phyloP scores from a whole-genome alignment of 2,113 vertebrate genomes.

The Todiramphus saurophagus region DNA sequence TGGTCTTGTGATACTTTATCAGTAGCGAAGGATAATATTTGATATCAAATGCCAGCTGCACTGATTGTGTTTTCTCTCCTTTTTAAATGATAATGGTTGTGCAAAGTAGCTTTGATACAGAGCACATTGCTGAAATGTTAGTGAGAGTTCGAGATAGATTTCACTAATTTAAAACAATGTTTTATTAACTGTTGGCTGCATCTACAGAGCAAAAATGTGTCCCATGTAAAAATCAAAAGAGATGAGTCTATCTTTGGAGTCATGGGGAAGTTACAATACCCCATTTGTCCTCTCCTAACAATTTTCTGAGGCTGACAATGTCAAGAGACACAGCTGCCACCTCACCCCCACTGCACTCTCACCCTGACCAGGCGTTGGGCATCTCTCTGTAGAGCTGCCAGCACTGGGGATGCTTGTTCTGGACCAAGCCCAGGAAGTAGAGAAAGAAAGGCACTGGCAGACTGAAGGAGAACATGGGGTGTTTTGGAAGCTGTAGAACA shows the following conservation, averaged over 20 bases:
- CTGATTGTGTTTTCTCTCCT: not conserved
- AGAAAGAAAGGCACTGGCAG: not conserved
- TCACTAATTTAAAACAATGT: not conserved
- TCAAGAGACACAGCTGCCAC: not conserved
- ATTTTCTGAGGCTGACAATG: not conserved
- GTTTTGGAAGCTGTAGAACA: fast-evolving
- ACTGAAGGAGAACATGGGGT: not conserved
- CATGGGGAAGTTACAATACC: not conserved
- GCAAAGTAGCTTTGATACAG: not conserved
- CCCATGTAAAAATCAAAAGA: not conserved
- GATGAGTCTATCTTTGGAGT: not conserved
- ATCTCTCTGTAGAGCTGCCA: not conserved
- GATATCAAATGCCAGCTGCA: not conserved
- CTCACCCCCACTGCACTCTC: not conserved
- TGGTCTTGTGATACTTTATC: not conserved
- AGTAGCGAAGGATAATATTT: not conserved
- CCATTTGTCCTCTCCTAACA: not conserved
- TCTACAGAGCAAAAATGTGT: not conserved
- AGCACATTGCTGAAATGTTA: not conserved
- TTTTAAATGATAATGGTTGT: not conserved
- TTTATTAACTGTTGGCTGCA: not conserved
- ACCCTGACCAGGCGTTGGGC: fast-evolving
- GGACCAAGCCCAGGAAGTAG: not conserved
- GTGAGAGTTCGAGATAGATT: not conserved
- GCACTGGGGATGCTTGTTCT: not conserved